Conservation (phyloP, 2,888 invertebrate genomes). For the Melinaea menophilus region DNA sequence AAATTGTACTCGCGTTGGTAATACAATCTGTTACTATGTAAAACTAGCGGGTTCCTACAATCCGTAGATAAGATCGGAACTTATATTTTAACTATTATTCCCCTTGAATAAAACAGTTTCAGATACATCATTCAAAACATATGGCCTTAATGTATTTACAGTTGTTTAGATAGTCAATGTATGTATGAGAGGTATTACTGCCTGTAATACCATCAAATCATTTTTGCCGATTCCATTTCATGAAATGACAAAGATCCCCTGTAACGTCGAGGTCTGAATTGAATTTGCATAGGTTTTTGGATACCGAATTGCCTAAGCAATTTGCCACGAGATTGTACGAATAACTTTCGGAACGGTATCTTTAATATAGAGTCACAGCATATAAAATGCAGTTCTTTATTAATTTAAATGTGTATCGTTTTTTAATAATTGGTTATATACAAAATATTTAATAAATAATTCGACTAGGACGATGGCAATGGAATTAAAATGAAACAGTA, state of each 20-base stretch:
- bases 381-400: background rate
- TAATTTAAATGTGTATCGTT: too few relatives aligned
- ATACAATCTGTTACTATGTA: background rate
- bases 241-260: background rate
- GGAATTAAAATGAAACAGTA: too few relatives aligned
- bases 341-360: conserved; percentile 11
- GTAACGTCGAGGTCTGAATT: conserved; percentile 11
- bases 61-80: too few relatives aligned
- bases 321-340: conserved; percentile 22
- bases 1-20: background rate
- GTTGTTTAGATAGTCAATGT: background rate
- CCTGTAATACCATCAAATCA: background rate
- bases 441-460: too few relatives aligned
- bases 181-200: background rate
- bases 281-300: conserved; percentile 25
- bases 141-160: background rate
- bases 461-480: too few relatives aligned
- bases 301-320: conserved; percentile 27
- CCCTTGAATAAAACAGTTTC: too few relatives aligned
- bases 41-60: too few relatives aligned
- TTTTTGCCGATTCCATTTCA: background rate
- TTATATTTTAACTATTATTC: too few relatives aligned
- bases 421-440: too few relatives aligned
- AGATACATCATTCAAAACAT: too few relatives aligned
- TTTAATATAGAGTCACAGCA: conserved; percentile 6